These are phyloP conservation scores for Fabriciana adippe DNA, from an alignment of 2,888 invertebrate genomes.

Conservation along the genomic window DNA sequence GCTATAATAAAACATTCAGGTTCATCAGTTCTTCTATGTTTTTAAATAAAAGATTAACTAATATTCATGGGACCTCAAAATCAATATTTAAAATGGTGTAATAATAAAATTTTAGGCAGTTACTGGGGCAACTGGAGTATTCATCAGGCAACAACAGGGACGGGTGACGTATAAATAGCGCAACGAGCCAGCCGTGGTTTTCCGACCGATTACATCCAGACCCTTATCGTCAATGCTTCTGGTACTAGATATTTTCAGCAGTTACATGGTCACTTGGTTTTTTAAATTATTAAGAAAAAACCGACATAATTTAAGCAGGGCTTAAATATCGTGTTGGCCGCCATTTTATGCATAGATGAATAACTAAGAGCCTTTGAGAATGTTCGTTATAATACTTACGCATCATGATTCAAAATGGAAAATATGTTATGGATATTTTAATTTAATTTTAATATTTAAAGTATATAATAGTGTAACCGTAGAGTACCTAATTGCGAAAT, in stretches of 20 bases:
- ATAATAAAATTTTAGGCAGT: neutral
- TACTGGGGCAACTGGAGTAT: constrained; percentile 15
- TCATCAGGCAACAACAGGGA: constrained; percentile 41
- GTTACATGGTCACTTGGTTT: constrained; percentile 9
- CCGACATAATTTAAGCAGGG: neutral
- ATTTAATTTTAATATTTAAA: no score
- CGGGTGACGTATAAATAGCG: constrained; percentile 46
- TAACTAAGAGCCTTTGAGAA: no score
- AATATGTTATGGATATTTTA: no score
- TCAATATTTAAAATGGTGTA: neutral
- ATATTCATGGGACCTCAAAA: neutral
- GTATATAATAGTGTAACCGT: no score
- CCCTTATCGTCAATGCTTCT: constrained; percentile 29
- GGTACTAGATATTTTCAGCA: constrained; percentile 21
- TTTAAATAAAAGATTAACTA: neutral
- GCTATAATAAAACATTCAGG: neutral
- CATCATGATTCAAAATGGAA: no score
- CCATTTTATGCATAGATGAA: no score
- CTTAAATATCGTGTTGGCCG: no score
- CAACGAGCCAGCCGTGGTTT: constrained; percentile 62
- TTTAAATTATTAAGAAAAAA: constrained; percentile 6
- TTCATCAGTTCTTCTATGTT: no score
- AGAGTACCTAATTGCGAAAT: no score
- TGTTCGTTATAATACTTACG: no score
- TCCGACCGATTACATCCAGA: constrained; percentile 41